These are phyloP conservation scores for Morone saxatilis DNA, from an alignment of 2,113 vertebrate species.

Conservation along the genomic window DNA sequence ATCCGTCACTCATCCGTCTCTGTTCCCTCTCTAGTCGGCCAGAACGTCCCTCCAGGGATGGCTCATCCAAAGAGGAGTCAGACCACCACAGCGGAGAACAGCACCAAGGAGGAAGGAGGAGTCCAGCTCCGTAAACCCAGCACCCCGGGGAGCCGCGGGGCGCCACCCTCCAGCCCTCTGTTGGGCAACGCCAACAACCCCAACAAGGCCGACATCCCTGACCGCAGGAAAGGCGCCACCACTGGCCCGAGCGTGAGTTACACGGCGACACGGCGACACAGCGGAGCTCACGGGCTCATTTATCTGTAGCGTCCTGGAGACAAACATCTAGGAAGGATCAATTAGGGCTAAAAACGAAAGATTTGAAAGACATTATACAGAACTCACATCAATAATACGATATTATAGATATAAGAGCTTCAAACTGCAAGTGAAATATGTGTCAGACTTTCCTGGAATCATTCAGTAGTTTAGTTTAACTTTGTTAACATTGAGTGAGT, in stretches of 20 bases:
- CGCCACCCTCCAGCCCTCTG: conserved; percentile 93
- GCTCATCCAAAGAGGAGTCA: conserved; percentile 94
- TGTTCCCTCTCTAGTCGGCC: conserved; percentile 85
- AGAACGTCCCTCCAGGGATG: conserved; percentile 88
- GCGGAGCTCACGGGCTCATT: background rate
- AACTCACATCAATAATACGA: too few relatives aligned
- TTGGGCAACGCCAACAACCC: conserved; percentile 97
- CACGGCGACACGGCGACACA: background rate
- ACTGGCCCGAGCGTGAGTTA: conserved; percentile 91
- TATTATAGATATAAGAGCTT: too few relatives aligned
- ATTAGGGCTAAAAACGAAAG: too few relatives aligned
- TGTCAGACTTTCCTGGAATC: too few relatives aligned
- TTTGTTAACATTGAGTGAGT: too few relatives aligned
- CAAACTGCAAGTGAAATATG: too few relatives aligned
- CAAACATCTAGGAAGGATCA: too few relatives aligned
- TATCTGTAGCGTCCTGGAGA: too few relatives aligned
- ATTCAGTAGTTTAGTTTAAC: too few relatives aligned
- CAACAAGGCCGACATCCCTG: conserved; percentile 98
- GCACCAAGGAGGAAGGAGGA: conserved; percentile 90
- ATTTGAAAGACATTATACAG: too few relatives aligned
- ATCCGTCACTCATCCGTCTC: background rate
- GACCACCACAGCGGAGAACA: conserved; percentile 90
- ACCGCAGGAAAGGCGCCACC: conserved; percentile 92
- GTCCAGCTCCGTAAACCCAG: conserved; percentile 89
- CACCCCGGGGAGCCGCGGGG: conserved; percentile 87